Evolutionary conservation across 2,888 invertebrate genomes (phyloP).

Genomic region (Macrophya annulata): DNA sequence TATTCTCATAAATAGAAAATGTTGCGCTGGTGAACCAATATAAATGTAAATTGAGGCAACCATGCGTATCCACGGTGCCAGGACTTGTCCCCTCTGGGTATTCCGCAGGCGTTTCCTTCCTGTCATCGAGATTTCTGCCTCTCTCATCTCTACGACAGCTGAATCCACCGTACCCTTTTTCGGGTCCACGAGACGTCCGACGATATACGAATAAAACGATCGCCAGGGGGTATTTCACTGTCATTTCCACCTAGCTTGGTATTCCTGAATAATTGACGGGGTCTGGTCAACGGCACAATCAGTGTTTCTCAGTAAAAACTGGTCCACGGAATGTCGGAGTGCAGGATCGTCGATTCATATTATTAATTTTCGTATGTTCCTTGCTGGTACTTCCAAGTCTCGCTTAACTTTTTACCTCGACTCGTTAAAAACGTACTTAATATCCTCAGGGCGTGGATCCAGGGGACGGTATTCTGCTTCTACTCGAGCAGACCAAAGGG

Average conservation of each 20-base stretch:
- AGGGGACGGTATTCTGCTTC: neutral
- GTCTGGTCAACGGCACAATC: constrained; percentile 2
- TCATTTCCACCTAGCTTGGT: constrained; percentile 41
- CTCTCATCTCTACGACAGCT: constrained; percentile 16
- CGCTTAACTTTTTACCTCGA: constrained; percentile 47
- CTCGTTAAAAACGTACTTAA: constrained; percentile 52
- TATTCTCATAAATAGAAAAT: constrained; percentile 61
- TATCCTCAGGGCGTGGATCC: constrained; percentile 31
- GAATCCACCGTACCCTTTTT: constrained; percentile 9
- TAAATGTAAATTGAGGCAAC: constrained; percentile 62
- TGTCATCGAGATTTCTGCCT: constrained; percentile 17
- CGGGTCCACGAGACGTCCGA: constrained; percentile 1
- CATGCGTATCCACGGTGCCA: constrained; percentile 31
- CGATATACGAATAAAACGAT: constrained; percentile 1
- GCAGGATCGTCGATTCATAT: constrained; percentile 50
- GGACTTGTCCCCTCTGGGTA: constrained; percentile 30
- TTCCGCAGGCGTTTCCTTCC: constrained; percentile 42
- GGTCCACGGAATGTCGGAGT: constrained; percentile 32
- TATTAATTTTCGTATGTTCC: constrained; percentile 44
- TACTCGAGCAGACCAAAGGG: constrained; percentile 21
- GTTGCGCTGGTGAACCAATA: constrained; percentile 60
- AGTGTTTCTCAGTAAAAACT: constrained; percentile 44
- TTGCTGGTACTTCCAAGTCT: neutral
- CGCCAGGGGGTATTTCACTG: constrained; percentile 30
- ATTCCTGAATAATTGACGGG: constrained; percentile 40